Evolutionary conservation across 2,113 vertebrate genomes (phyloP), one percentile per base, ranked within the genome.

Genomic region (Sorex fumeus): DNA sequence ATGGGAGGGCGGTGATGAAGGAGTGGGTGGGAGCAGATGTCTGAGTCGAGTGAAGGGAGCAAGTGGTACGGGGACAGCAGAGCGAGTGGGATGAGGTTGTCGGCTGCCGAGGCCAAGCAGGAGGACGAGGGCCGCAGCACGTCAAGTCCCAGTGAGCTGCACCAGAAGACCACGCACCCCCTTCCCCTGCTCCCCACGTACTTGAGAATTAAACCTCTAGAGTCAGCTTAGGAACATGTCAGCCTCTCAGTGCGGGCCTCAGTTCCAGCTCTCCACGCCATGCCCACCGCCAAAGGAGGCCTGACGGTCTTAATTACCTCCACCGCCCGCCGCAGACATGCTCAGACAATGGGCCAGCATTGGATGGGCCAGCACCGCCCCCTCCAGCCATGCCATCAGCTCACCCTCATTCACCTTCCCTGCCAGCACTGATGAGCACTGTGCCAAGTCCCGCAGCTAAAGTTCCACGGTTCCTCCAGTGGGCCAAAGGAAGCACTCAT

Each of bases 11-110:
- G 94, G 74, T 74, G 91, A 34, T 25, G 93, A 79, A 67, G 84
- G 82, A 93, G 96, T 93, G 88, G 92, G 95, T 9, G 92, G 95
- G 83, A 95, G 77, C 96, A 97, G 96, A 96, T 96, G 95, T 95
- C 93, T 90, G 86, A 88, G 84, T 45, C 0, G 3, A 87, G 70
- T 62, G 85, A 78, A 95, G 47, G 69, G 93, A 93, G 95, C 87
- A 82, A n/a, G 76, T 0, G 3, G 84, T 76, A 84, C 11, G 3
- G 78, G 67, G 87, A 87, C 87, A 83, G 83, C 50, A 77, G 60
- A 71, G 40, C 0, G 81, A 64, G 96, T 81, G 70, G 93, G 82
- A 34, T 23, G 86, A 71, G 64, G 57, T 50, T 47, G 83, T 94
- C 75, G 90, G 90, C 32, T 21, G 53, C 79, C 74, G 69, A 25